Base-by-base conservation (phyloP, 2,113 vertebrate genomes). In the Prionailurus bengalensis region DNA sequence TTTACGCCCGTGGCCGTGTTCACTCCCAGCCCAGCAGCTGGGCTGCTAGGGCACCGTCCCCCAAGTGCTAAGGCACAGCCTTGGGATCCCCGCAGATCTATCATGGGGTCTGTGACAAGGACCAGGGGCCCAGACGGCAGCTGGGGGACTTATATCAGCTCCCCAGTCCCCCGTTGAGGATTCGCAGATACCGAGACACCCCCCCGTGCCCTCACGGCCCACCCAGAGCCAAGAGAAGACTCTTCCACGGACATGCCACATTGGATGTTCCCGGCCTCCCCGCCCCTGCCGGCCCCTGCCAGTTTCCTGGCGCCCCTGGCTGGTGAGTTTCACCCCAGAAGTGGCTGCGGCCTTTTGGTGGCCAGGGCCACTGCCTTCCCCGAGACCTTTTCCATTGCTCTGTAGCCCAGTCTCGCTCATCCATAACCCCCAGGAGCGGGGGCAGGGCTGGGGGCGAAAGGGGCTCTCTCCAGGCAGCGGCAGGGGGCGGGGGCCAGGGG, bases 401-500 rank as follows among this genome's bases (percentile, higher is more conserved):
- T 81, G 39, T 25, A 33, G 76, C 82, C 89, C 85, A 27, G 7
- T 48, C 91, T 85, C 10, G 0, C 78, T 96, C 97, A 93, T 93
- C 82, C 92, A 63, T 93, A 96, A 95, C 93, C 91, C 82, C 87
- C 58, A 95, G 82, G 97, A 94, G 78, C 3, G 53, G 90, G 21
- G 93, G 96, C 86, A 87, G 89, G 68, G 93, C 80, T 61, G 53
- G 91, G 90, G 97, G 85, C 2, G 0, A 58, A 4, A 89, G 95
- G 96, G 93, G 83, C 87, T 96, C 92, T 93, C 79, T 83, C 23
- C 15, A 51, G 78, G 95, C 94, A 94, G 90, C 0, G 1, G 80
- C 45, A 14, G 90, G 95, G 91, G 95, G 86, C 14, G 91, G 97
- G 97, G 94, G 83, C 89, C 86, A 2, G 78, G 93, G 97, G 90